phyloP scores from a whole-genome alignment of 1,140 invertebrate species.

The Halictus rubicundus region DNA sequence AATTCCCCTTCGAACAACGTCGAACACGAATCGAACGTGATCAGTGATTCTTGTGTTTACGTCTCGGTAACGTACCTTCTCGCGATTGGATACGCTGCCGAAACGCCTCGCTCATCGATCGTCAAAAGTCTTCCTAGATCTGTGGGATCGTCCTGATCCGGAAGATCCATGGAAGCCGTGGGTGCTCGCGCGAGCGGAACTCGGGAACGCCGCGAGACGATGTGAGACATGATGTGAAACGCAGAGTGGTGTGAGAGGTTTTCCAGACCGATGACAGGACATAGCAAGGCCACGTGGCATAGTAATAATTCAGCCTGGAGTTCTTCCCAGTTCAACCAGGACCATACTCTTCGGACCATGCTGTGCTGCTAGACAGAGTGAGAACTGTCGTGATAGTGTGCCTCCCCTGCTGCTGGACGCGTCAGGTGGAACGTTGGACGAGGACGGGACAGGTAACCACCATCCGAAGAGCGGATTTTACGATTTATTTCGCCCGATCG shows the following conservation, averaged over 20 bases:
- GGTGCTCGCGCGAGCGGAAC: conserved; percentile 23
- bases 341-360: conserved; percentile 16
- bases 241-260: conserved; percentile 26
- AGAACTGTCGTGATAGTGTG: too few relatives aligned
- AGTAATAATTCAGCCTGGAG: background rate
- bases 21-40: background rate
- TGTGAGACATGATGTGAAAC: background rate
- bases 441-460: background rate
- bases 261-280: conserved; percentile 38
- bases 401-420: too few relatives aligned
- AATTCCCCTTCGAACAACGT: too few relatives aligned
- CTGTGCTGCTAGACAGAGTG: background rate
- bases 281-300: conserved; percentile 48
- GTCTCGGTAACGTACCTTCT: background rate
- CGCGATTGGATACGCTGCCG: background rate
- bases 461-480: background rate
- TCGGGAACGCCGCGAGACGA: conserved; percentile 15
- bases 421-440: background rate
- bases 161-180: conserved; percentile 36
- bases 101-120: too few relatives aligned
- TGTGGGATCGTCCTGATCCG: too few relatives aligned
- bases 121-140: too few relatives aligned
- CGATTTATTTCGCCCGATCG: too few relatives aligned
- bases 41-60: background rate
- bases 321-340: background rate